Conservation (phyloP, 2,113 vertebrate genomes). For the Atherinomorus stipes region DNA sequence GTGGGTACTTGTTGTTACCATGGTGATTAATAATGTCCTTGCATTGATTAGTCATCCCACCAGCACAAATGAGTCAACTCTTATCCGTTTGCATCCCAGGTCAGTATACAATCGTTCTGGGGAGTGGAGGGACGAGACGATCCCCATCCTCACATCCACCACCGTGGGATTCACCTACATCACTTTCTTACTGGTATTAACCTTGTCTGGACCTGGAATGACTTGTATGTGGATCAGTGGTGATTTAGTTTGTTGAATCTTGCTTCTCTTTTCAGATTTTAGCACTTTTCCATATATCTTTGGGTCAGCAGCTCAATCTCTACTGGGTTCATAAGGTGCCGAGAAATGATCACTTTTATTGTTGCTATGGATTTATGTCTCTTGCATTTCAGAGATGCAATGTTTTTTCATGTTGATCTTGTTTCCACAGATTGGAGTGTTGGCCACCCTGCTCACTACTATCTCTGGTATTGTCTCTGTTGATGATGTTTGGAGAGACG, state of each 20-base stretch:
- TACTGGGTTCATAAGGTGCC: constrained; percentile 98
- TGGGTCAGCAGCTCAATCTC: constrained; percentile 97
- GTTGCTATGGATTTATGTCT: not conserved
- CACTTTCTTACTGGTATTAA: constrained; percentile 88
- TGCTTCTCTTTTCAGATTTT: constrained; percentile 84
- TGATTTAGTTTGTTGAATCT: not conserved
- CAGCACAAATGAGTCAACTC: not conserved
- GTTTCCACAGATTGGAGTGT: constrained; percentile 86
- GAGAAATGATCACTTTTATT: not conserved
- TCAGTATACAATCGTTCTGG: constrained; percentile 92
- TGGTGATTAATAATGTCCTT: too few species aligned
- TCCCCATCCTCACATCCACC: constrained; percentile 90
- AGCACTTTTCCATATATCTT: constrained; percentile 92
- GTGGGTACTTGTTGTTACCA: not conserved
- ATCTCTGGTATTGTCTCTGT: constrained; percentile 91
- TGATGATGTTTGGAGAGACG: constrained; percentile 91
- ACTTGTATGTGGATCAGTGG: not conserved
- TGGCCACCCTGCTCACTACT: constrained; percentile 85
- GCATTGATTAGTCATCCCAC: not conserved
- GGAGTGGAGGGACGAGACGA: constrained; percentile 94
- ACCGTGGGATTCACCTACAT: constrained; percentile 91
- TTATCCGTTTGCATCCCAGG: constrained; percentile 77
- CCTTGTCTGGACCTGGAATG: not conserved
- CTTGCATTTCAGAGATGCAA: not conserved
- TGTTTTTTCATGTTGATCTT: not conserved